Conservation (phyloP, 2,797 vertebrate species). For the Phoxinus dragarum region DNA sequence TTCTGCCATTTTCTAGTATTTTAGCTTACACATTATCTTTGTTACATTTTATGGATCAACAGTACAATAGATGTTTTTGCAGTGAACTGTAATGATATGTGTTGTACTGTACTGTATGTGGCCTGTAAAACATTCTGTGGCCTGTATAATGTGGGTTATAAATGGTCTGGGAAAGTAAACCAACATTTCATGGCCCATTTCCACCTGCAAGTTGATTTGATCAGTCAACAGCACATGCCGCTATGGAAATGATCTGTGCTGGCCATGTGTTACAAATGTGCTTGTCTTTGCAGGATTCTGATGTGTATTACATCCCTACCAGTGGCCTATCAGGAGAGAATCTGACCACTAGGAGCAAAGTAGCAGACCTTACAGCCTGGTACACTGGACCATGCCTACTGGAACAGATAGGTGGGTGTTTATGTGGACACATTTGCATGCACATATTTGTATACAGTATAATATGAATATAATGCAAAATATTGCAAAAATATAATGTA, state of each 20-base stretch:
- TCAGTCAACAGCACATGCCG: neutral
- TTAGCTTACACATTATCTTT: neutral
- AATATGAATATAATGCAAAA: neutral
- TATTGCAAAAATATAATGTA: neutral
- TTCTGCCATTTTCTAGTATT: neutral
- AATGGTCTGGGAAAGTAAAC: neutral
- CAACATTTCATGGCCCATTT: constrained; percentile 1
- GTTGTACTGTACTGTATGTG: neutral
- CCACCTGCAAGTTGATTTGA: neutral
- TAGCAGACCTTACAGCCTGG: constrained; percentile 87
- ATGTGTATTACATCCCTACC: constrained; percentile 94
- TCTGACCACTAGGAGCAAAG: constrained; percentile 82
- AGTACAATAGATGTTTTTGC: neutral
- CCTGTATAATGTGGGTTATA: neutral
- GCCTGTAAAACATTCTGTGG: neutral
- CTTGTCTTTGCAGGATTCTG: constrained; percentile 84
- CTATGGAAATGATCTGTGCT: neutral
- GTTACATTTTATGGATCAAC: neutral
- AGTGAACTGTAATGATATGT: neutral
- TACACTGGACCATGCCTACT: constrained; percentile 91
- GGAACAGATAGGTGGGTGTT: constrained; percentile 91
- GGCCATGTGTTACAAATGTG: neutral
- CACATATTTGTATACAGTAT: neutral
- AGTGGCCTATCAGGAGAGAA: constrained; percentile 97
- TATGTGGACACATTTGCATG: neutral